Conservation (phyloP, 2,888 invertebrate species). For the Aphidoletes aphidimyza region DNA sequence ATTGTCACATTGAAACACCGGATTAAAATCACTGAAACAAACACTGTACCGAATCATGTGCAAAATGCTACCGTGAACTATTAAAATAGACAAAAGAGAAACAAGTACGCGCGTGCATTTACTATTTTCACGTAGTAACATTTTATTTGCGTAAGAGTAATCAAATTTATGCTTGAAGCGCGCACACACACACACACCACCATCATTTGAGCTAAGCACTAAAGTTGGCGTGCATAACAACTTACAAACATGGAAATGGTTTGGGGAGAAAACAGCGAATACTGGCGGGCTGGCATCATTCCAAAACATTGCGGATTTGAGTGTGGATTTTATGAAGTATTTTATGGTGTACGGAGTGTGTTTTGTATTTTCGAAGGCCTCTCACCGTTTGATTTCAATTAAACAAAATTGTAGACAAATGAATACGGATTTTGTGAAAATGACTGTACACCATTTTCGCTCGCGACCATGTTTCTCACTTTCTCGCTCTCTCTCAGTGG, state of each 20-base stretch:
- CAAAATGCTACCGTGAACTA: neutral
- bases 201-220: neutral
- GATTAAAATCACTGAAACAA: neutral
- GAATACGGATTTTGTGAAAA: conserved; percentile 42
- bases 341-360: conserved; percentile 25
- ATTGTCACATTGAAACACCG: neutral
- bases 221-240: too few species aligned
- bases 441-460: neutral
- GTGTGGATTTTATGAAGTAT: conserved; percentile 46
- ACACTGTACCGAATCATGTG: conserved; percentile 32
- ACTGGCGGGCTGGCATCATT: neutral
- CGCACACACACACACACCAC: neutral
- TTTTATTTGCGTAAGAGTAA: conserved; percentile 43
- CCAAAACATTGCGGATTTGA: neutral
- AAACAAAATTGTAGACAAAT: conserved; percentile 37
- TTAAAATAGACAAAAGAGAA: neutral
- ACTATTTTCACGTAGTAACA: conserved; percentile 38
- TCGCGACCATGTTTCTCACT: neutral
- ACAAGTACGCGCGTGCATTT: neutral
- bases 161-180: conserved; percentile 28
- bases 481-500: neutral
- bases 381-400: conserved; percentile 27
- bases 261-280: neutral
- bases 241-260: too few species aligned
- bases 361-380: conserved; percentile 5